Percentiles rank a stretch among this genome's conserved stretches.
phyloP scores from a whole-genome alignment of 2,113 vertebrate species.

The Nematolebias whitei region DNA sequence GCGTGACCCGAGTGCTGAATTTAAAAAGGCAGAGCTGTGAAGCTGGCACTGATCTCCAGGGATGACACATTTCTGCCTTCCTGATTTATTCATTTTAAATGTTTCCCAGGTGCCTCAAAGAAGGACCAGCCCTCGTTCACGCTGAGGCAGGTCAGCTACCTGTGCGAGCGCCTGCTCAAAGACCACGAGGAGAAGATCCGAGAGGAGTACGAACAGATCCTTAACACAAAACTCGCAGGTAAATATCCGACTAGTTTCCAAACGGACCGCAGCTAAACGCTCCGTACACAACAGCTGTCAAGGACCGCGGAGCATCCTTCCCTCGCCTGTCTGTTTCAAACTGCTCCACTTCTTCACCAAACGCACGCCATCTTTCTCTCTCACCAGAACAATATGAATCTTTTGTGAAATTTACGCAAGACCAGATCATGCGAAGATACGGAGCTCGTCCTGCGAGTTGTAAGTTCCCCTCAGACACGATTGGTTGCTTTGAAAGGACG shows the following conservation, averaged over 20 bases:
- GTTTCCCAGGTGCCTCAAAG: constrained; percentile 82
- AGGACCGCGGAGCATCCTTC: no score
- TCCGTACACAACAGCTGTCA: no score
- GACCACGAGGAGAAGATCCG: constrained; percentile 93
- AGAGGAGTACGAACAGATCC: constrained; percentile 92
- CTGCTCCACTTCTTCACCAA: no score
- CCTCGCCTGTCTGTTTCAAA: no score
- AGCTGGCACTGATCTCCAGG: constrained; percentile 26
- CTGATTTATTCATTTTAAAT: no score
- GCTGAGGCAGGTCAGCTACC: constrained; percentile 89
- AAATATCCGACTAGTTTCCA: no score
- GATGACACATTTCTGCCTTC: constrained; percentile 6
- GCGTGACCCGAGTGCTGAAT: constrained; percentile 22
- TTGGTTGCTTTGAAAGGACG: neutral
- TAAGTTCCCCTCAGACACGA: constrained; percentile 60
- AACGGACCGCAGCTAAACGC: no score
- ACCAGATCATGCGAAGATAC: constrained; percentile 94
- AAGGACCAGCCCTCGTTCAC: constrained; percentile 92
- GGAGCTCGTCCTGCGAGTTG: constrained; percentile 90
- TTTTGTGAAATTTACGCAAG: constrained; percentile 96
- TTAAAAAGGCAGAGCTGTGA: constrained; percentile 27
- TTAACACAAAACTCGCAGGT: constrained; percentile 93
- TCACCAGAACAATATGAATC: constrained; percentile 95
- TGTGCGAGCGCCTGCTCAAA: constrained; percentile 91
- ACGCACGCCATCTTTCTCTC: no score